Evolutionary conservation across 1,140 invertebrate genomes (phyloP).

Genomic region (Formica exsecta): DNA sequence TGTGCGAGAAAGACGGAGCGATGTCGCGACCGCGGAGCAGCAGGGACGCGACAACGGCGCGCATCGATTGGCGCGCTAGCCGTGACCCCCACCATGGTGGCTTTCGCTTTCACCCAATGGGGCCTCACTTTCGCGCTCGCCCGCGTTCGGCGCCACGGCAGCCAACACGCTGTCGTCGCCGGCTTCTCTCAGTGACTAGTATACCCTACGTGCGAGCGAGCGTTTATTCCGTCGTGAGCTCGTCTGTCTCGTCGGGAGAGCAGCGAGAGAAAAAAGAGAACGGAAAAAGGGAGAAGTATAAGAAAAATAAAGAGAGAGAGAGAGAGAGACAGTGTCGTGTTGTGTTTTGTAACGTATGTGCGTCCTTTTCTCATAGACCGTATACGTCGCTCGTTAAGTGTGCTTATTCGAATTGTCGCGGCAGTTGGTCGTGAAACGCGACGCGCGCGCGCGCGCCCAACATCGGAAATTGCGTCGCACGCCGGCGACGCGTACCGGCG

Average conservation of each 20-base stretch:
- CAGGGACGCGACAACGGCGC: constrained; percentile 76
- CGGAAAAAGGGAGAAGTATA: background rate
- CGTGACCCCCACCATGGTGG: constrained; percentile 85
- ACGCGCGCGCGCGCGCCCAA: constrained; percentile 28
- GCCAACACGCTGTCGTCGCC: constrained; percentile 77
- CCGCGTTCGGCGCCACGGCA: constrained; percentile 77
- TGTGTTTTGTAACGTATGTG: constrained; percentile 30
- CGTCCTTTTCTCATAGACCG: background rate
- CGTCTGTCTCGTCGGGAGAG: constrained; percentile 64
- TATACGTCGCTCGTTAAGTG: background rate
- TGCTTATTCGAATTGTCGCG: constrained; percentile 48
- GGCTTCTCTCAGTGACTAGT: constrained; percentile 83
- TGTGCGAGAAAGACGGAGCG: constrained; percentile 2
- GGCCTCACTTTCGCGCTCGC: constrained; percentile 86
- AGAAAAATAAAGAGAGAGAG: background rate
- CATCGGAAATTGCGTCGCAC: constrained; percentile 71
- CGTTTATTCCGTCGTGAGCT: constrained; percentile 74
- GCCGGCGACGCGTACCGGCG: constrained; percentile 70
- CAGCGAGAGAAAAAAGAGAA: constrained; percentile 49
- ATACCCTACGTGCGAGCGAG: constrained; percentile 82
- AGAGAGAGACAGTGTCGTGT: constrained; percentile 40
- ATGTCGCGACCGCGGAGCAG: constrained; percentile 38
- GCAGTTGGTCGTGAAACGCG: constrained; percentile 39
- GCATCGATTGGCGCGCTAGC: constrained; percentile 86
- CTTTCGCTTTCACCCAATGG: constrained; percentile 87